Evolutionary conservation across 2,888 invertebrate genomes (phyloP).

Genomic region (Steinernema carpocapsae): DNA sequence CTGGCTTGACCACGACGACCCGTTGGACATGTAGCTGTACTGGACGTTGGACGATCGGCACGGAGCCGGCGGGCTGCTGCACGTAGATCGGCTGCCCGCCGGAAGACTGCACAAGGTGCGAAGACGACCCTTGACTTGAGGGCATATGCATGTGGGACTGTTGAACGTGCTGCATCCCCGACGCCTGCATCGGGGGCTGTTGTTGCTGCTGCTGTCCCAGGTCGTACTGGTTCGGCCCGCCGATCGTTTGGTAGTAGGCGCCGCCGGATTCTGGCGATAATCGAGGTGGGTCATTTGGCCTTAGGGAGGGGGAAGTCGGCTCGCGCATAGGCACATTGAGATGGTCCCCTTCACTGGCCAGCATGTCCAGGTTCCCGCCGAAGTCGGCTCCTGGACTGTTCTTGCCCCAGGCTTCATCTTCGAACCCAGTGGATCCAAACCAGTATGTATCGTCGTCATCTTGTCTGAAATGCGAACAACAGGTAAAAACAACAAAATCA

Average conservation of each 20-base stretch:
- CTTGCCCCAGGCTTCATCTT: neutral
- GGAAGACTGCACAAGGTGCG: neutral
- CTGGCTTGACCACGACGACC: neutral
- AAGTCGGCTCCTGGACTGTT: constrained; percentile 12
- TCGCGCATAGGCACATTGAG: neutral
- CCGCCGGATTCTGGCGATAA: neutral
- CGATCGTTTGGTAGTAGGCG: neutral
- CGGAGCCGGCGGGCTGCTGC: neutral
- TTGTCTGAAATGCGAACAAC: neutral
- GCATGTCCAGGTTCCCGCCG: constrained; percentile 19
- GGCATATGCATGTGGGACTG: neutral
- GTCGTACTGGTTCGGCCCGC: neutral
- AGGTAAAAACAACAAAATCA: neutral
- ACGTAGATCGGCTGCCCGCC: constrained; percentile 20
- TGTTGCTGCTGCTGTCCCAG: constrained; percentile 12
- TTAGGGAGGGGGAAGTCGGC: neutral
- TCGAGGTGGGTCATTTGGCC: neutral
- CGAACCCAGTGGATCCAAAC: neutral
- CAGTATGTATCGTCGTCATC: constrained; percentile 25
- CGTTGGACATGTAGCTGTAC: constrained; percentile 18
- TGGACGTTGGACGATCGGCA: constrained; percentile 2
- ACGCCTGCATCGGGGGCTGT: constrained; percentile 30
- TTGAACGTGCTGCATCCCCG: constrained; percentile 23
- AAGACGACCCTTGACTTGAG: neutral
- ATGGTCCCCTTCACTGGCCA: neutral